These are phyloP conservation scores for Synchiropus splendidus DNA, from an alignment of 2,113 vertebrate species.

Conservation along the genomic window DNA sequence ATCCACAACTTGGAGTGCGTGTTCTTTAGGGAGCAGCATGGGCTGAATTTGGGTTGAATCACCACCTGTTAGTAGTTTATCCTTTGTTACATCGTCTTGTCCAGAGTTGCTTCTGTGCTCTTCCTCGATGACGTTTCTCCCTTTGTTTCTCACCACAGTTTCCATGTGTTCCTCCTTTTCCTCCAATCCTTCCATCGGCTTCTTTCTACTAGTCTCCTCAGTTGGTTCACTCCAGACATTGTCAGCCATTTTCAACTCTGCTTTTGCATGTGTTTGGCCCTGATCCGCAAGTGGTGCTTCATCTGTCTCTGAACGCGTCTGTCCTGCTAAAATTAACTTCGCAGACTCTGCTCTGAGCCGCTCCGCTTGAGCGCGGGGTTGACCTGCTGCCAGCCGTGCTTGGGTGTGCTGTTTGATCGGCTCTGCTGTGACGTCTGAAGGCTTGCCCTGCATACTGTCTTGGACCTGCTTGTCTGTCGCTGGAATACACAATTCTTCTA, in stretches of 20 bases:
- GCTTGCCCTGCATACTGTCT: slow-evolving; percentile 14
- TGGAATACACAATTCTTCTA: slow-evolving; percentile 4
- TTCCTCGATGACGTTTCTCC: slow-evolving; percentile 8
- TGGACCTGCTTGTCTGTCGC: slow-evolving; percentile 13
- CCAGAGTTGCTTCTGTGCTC: slow-evolving; percentile 25
- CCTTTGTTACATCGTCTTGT: slow-evolving; percentile 25
- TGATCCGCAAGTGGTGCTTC: neutral
- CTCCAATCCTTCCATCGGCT: slow-evolving; percentile 2
- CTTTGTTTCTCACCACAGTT: neutral
- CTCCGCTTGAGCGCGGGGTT: slow-evolving; percentile 21
- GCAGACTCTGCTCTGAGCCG: slow-evolving; percentile 18
- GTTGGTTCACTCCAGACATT: slow-evolving; percentile 1
- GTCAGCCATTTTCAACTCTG: neutral
- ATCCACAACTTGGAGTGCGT: no score
- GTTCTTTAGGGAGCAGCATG: no score
- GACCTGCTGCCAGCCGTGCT: slow-evolving; percentile 24
- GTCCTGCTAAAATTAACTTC: slow-evolving; percentile 31
- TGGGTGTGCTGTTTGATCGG: slow-evolving; percentile 20
- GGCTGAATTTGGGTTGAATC: no score
- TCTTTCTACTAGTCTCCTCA: slow-evolving; percentile 2
- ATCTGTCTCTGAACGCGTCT: slow-evolving; percentile 14
- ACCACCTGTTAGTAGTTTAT: slow-evolving; percentile 1
- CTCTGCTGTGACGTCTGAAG: slow-evolving; percentile 16
- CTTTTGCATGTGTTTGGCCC: slow-evolving; percentile 8
- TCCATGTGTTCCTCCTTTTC: neutral